Conservation (phyloP, 2,113 vertebrate species). For the Ctenomys sociabilis region DNA sequence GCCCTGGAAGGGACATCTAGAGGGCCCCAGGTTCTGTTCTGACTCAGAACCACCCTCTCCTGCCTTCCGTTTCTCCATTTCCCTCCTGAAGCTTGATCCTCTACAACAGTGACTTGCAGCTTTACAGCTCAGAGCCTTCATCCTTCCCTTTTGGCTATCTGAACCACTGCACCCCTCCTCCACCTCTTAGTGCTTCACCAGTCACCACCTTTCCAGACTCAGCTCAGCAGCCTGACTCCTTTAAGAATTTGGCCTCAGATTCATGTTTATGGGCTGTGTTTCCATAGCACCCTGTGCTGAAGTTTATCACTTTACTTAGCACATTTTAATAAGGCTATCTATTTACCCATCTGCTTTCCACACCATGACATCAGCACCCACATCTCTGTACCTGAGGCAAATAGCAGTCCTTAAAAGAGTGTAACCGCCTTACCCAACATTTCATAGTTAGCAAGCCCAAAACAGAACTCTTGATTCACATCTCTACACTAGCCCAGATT, state of each 20-base stretch:
- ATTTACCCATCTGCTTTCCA: constrained; percentile 59
- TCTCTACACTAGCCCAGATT: neutral
- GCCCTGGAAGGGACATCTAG: neutral
- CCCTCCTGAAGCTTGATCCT: neutral
- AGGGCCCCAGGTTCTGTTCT: neutral
- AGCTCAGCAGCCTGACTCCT: neutral
- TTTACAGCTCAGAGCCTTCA: neutral
- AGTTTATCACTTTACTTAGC: constrained; percentile 56
- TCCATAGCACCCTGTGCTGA: neutral
- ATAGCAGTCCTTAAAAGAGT: neutral
- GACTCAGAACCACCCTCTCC: neutral
- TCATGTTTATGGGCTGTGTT: constrained; percentile 26
- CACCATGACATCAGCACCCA: neutral
- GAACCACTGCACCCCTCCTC: neutral
- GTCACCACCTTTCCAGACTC: neutral
- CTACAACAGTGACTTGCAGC: neutral
- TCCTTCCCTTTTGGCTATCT: neutral
- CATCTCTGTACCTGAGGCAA: neutral
- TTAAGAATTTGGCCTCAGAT: neutral
- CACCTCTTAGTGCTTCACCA: neutral
- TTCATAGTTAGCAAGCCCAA: neutral
- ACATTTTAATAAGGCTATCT: constrained; percentile 54
- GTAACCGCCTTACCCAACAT: neutral
- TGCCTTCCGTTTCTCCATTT: neutral
- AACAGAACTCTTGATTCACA: neutral